These are phyloP conservation scores for Haliclystus octoradiatus DNA, from an alignment of 30 jellyfish, hydroid and myxozoan genomes.

Conservation along the genomic window DNA sequence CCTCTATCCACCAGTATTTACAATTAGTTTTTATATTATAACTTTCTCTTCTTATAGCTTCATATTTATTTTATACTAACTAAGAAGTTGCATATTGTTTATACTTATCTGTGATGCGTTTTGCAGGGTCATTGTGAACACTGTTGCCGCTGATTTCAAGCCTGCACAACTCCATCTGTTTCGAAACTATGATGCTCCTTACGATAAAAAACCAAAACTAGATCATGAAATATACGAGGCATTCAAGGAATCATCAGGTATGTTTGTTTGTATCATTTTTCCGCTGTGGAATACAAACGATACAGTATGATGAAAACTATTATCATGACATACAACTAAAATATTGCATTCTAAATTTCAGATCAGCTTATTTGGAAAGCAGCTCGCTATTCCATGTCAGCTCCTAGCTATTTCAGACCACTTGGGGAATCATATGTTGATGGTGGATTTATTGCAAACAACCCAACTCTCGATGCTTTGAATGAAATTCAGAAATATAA, in stretches of 20 bases:
- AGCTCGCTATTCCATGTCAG: conserved; percentile 96
- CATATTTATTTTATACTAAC: too few relatives aligned
- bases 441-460: conserved; percentile 95
- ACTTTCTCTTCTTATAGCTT: too few relatives aligned
- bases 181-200: conserved; percentile 84
- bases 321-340: not conserved
- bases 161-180: conserved; percentile 93
- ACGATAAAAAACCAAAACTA: conserved; percentile 44
- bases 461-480: conserved; percentile 90
- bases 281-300: not conserved
- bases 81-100: too few relatives aligned
- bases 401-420: conserved; percentile 93
- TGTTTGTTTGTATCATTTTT: too few relatives aligned
- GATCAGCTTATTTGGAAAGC: conserved; percentile 87
- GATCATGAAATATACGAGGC: too few relatives aligned
- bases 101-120: too few relatives aligned
- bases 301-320: not conserved
- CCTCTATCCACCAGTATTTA: too few relatives aligned
- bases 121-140: conserved; percentile 72
- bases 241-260: too few relatives aligned
- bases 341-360: conserved; percentile 6
- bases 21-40: too few relatives aligned
- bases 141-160: conserved; percentile 77
- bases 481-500: conserved; percentile 66
- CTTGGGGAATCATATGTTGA: conserved; percentile 85